Conservation (phyloP, 2,113 vertebrate genomes). For the Pterocles orientalis region DNA sequence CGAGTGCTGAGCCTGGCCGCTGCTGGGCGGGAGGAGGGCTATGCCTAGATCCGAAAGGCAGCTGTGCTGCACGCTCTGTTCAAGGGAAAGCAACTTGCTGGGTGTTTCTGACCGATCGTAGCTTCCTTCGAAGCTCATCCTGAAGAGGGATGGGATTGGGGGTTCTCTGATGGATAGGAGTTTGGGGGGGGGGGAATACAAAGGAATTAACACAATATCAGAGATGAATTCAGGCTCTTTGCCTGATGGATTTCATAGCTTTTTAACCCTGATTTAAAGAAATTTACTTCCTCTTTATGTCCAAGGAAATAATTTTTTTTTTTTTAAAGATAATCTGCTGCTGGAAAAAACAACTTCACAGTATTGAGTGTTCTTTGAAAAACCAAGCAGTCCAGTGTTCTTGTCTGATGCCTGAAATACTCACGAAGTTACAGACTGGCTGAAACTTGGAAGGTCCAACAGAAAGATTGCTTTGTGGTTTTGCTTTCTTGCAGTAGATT, state of each 20-base stretch:
- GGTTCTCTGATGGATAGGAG: not conserved
- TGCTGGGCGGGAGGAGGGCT: not conserved
- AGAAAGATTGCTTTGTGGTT: not conserved
- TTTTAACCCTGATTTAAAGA: not conserved
- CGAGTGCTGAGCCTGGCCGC: accelerated
- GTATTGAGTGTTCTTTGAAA: not conserved
- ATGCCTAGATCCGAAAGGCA: not conserved
- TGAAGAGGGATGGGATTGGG: not conserved
- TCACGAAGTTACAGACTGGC: not conserved
- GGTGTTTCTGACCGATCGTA: too few species aligned
- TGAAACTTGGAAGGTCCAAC: not conserved
- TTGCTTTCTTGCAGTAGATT: not conserved
- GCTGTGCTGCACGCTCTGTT: not conserved
- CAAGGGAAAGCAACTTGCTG: not conserved
- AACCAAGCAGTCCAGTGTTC: not conserved
- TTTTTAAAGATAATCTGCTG: not conserved
- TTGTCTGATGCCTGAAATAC: not conserved
- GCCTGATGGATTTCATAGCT: not conserved
- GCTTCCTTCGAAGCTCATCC: not conserved
- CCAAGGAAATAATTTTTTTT: not conserved
- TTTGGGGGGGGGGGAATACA: not conserved
- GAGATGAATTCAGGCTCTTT: not conserved
- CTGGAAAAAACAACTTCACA: not conserved
- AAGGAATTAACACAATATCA: not conserved
- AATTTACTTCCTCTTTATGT: not conserved